A percentile compares a stretch with the other conserved stretches of the same genome.
Conservation (phyloP, 1,140 invertebrate genomes). For the Zaprionus capensis region DNA sequence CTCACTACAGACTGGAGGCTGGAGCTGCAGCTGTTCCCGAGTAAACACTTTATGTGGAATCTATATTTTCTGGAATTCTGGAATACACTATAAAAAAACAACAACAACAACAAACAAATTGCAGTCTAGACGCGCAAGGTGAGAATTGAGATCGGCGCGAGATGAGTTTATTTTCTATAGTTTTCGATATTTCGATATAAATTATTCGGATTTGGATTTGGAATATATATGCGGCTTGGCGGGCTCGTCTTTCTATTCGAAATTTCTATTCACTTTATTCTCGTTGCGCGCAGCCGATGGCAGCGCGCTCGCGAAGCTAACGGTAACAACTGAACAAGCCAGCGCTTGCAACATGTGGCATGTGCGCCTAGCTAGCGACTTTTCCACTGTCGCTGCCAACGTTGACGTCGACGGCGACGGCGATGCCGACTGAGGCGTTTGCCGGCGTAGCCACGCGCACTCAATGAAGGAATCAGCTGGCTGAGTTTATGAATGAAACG, state of each 20-base stretch:
- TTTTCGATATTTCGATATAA: neutral
- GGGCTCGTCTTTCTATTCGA: constrained; percentile 10
- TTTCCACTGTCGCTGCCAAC: neutral
- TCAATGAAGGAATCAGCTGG: constrained; percentile 55
- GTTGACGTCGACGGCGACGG: neutral
- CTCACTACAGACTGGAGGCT: neutral
- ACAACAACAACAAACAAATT: neutral
- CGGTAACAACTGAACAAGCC: constrained; percentile 67
- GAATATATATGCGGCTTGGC: neutral
- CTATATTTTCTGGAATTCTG: neutral
- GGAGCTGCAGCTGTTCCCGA: neutral
- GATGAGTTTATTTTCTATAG: neutral
- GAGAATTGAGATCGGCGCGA: constrained; percentile 14
- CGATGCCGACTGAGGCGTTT: neutral
- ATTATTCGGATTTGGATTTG: neutral
- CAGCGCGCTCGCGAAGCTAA: constrained; percentile 70
- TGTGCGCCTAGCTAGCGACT: constrained; percentile 29
- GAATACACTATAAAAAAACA: neutral
- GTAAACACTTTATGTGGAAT: neutral
- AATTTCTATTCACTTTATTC: constrained; percentile 8
- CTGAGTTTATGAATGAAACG: constrained; percentile 69
- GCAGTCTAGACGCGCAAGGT: neutral
- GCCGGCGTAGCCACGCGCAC: constrained; percentile 8
- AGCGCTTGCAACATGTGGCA: constrained; percentile 75
- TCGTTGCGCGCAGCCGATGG: constrained; percentile 41